Conservation (phyloP, 1,140 invertebrate species). For the Stegodyphus dumicola region DNA sequence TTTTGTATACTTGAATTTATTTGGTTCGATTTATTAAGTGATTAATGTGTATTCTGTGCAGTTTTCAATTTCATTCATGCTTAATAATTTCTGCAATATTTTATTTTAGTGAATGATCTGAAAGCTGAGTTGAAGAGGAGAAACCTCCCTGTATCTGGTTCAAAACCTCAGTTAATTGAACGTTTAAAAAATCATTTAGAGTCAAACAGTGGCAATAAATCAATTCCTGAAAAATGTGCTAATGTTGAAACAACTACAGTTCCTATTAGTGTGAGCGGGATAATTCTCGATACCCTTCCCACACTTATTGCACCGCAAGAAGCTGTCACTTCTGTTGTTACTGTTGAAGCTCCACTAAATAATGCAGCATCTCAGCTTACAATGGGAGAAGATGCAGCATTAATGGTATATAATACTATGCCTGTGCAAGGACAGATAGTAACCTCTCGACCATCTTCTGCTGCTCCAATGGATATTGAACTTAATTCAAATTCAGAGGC, state of each 20-base stretch:
- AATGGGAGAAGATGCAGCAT: not conserved
- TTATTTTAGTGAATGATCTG: slow-evolving; percentile 81
- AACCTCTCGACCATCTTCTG: slow-evolving; percentile 43
- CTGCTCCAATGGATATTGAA: slow-evolving; percentile 58
- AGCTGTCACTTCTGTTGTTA: slow-evolving; percentile 26
- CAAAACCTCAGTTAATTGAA: slow-evolving; percentile 95
- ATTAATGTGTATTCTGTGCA: no score
- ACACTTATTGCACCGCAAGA: slow-evolving; percentile 7
- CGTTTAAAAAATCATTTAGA: slow-evolving; percentile 83
- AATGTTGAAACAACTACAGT: slow-evolving; percentile 26
- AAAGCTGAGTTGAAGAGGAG: slow-evolving; percentile 92
- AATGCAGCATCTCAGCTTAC: slow-evolving; percentile 20
- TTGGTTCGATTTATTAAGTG: no score
- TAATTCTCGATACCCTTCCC: slow-evolving; percentile 38
- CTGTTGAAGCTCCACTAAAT: slow-evolving; percentile 18
- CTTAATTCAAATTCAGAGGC: slow-evolving; percentile 18
- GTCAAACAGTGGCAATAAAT: slow-evolving; percentile 18
- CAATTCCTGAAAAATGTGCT: not conserved
- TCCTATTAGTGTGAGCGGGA: slow-evolving; percentile 22
- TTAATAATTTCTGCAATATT: not conserved
- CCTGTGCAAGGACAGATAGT: slow-evolving; percentile 44
- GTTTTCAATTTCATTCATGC: no score
- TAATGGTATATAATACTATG: slow-evolving; percentile 48
- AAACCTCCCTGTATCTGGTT: slow-evolving; percentile 93
- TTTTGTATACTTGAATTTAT: no score